Base-by-base conservation (phyloP, 2,888 invertebrate species). In the Cerastis leucographa region DNA sequence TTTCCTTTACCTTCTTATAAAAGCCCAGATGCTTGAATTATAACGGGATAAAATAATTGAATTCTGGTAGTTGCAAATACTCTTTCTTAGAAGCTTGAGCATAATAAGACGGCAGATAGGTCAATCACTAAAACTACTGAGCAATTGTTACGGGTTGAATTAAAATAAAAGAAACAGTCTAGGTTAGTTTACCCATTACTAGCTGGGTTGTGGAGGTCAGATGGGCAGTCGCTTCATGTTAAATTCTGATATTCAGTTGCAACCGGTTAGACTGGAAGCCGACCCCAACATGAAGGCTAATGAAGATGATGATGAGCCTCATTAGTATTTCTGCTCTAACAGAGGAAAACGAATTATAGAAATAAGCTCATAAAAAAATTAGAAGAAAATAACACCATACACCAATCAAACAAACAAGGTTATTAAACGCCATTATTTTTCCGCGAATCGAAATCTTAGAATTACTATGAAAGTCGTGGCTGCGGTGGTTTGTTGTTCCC, bases 401-500 rank as follows among this genome's bases (percentile, higher is more conserved):
- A 51, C 35, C 62, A 62, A 68, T 56, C 19, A 61, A 22, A 51
- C 7, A 68, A 42, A 61, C 4, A 54, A 44, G 25, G 19, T 51
- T 22, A 19, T 6, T 42, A 76, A 61, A 25, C 9, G 6, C 6
- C 19, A 74, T 72, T 80, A 72, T 81, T 74, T 83, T 74, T 22
- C 40, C 8, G 17, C 42, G 12, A 84, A 74, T 66, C 56, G 44
- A 70, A 70, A 67, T 72, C 49, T 22, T 73, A 72, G 69, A 65
- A 62, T 72, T 71, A 49, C 29, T 59, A 71, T 62, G 54, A 64
- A 76, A 66, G 44, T 46, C 74, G 66, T 49, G 46, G 44, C 51
- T 46, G 44, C 29, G 40, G 59, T 12, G 42, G 64, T 81, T 85
- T 82, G 73, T 84, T 69, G 64, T 85, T 83, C 44, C 86, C 86